A percentile compares a stretch with the other conserved stretches of the same genome.
These are phyloP conservation scores for Teleogryllus oceanicus DNA, from an alignment of 2,888 invertebrate genomes.

Conservation along the genomic window DNA sequence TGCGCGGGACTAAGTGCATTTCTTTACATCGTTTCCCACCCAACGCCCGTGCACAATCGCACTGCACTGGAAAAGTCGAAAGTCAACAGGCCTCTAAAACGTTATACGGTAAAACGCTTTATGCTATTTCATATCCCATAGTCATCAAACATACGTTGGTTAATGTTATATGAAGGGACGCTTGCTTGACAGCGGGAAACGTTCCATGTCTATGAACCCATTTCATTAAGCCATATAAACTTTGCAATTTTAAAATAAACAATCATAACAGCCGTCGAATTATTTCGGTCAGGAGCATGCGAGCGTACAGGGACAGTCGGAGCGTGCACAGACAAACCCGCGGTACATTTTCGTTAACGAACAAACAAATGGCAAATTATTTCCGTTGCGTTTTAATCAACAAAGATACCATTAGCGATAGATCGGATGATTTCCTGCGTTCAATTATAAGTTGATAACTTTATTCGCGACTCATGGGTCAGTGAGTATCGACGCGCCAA, in stretches of 20 bases:
- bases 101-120: background rate
- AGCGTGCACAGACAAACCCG: background rate
- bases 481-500: background rate
- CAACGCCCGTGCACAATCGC: background rate
- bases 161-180: too few relatives aligned
- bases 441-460: slow-evolving; percentile 18
- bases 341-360: background rate
- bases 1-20: background rate
- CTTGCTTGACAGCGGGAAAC: too few relatives aligned
- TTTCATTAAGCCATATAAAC: background rate
- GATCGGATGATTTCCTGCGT: slow-evolving; percentile 18
- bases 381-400: slow-evolving; percentile 18
- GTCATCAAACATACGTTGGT: background rate
- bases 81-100: background rate
- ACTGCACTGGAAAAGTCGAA: slow-evolving; percentile 5
- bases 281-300: background rate
- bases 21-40: slow-evolving; percentile 4
- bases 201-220: too few relatives aligned
- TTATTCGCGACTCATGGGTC: background rate
- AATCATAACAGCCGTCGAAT: background rate
- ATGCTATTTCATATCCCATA: background rate
- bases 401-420: background rate
- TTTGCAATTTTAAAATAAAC: background rate
- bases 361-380: slow-evolving; percentile 18
- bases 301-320: background rate